These are phyloP conservation scores for Hyles euphorbiae DNA, from an alignment of 1,140 invertebrate genomes.

Conservation along the genomic window DNA sequence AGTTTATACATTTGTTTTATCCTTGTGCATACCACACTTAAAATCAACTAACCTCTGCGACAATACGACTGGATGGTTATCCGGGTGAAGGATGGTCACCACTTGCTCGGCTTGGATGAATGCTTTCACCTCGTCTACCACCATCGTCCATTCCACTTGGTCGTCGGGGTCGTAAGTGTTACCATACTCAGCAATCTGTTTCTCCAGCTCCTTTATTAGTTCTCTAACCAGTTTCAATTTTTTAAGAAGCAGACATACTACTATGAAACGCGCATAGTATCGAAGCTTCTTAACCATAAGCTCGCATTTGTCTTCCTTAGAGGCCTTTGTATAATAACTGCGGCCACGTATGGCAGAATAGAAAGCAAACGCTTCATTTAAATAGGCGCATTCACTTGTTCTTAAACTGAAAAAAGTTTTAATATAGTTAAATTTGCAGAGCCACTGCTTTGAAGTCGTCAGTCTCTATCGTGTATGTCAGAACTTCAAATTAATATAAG, in stretches of 20 bases:
- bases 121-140: conserved; percentile 95
- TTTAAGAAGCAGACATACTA: conserved; percentile 95
- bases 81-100: conserved; percentile 90
- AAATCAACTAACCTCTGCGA: conserved; percentile 84
- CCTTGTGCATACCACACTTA: not conserved
- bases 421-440: no score
- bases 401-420: conserved; percentile 79
- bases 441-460: no score
- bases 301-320: conserved; percentile 95
- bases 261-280: conserved; percentile 97
- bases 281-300: conserved; percentile 98
- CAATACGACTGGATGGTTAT: conserved; percentile 83
- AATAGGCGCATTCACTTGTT: conserved; percentile 96
- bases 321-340: conserved; percentile 95
- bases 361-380: conserved; percentile 97
- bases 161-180: conserved; percentile 96
- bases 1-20: no score
- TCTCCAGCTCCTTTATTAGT: conserved; percentile 92
- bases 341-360: conserved; percentile 96
- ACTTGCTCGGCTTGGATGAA: conserved; percentile 96
- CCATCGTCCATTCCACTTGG: conserved; percentile 96
- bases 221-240: conserved; percentile 96
- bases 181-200: conserved; percentile 95
- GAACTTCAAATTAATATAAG: no score
- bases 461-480: no score